Percentiles rank a stretch among this genome's conserved stretches.
phyloP scores from a whole-genome alignment of 35 echinoderm and acorn worm genomes.

The Holothuria glaberrima region DNA sequence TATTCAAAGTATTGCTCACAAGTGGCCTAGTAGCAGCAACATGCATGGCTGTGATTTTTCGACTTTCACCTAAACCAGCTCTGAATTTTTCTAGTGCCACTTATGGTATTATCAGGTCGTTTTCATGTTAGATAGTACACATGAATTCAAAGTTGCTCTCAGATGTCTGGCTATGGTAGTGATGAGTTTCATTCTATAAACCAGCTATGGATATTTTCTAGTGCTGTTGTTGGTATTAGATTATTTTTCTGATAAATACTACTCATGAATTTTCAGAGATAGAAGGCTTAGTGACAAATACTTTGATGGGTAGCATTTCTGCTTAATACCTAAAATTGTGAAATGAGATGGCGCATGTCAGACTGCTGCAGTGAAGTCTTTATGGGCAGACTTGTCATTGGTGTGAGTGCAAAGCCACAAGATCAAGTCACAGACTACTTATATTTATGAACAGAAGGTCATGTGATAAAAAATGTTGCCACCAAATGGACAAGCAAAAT shows the following conservation, averaged over 20 bases:
- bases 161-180: not conserved
- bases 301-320: no score
- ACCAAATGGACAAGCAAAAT: no score
- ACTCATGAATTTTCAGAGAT: not conserved
- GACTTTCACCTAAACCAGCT: slow-evolving; percentile 88
- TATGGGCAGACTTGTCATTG: no score
- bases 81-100: slow-evolving; percentile 87
- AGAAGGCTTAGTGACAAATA: no score
- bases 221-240: slow-evolving; percentile 78
- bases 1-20: not conserved
- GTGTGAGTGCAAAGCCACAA: no score
- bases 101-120: slow-evolving; percentile 78
- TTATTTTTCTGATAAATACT: slow-evolving; percentile 64
- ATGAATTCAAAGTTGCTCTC: no score
- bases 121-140: slow-evolving; percentile 15
- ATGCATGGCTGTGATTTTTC: slow-evolving; percentile 75
- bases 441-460: no score
- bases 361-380: no score
- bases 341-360: no score
- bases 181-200: slow-evolving; percentile 89
- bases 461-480: no score
- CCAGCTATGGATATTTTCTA: slow-evolving; percentile 92
- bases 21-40: slow-evolving; percentile 83
- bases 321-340: no score
- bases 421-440: no score